Percentiles rank a stretch among this genome's conserved stretches.
These are phyloP conservation scores for Willowsia nigromaculata DNA, from an alignment of 2,888 invertebrate species.

Conservation along the genomic window DNA sequence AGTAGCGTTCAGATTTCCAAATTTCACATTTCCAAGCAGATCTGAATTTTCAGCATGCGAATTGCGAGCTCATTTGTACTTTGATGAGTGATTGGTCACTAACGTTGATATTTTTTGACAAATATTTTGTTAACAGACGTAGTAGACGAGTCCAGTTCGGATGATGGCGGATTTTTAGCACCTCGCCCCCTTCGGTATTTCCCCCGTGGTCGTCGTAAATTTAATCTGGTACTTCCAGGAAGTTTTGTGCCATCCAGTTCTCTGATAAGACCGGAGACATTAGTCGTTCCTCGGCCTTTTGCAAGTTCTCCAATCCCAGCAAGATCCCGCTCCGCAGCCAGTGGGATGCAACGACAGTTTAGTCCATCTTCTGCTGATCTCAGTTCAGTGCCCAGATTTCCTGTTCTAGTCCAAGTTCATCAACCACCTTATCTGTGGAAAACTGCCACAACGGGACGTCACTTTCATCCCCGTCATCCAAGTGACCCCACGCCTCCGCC, in stretches of 20 bases:
- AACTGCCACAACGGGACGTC: conserved; percentile 79
- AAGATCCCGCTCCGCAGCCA: conserved; percentile 76
- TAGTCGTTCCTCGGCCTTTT: conserved; percentile 76
- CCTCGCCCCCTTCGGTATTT: conserved; percentile 78
- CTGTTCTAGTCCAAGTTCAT: conserved; percentile 79
- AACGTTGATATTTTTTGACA: background rate
- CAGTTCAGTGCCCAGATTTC: conserved; percentile 78
- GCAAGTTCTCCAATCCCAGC: conserved; percentile 78
- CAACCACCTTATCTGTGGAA: conserved; percentile 78
- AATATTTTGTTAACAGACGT: conserved; percentile 73
- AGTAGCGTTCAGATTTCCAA: conserved; percentile 14
- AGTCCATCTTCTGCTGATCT: conserved; percentile 74
- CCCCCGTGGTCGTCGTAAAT: conserved; percentile 78
- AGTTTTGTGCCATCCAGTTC: conserved; percentile 78
- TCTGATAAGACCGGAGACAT: conserved; percentile 76
- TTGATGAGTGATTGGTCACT: background rate
- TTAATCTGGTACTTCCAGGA: conserved; percentile 79
- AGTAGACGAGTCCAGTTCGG: conserved; percentile 78
- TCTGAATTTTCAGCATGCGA: background rate
- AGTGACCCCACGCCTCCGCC: conserved; percentile 78
- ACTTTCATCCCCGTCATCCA: conserved; percentile 77
- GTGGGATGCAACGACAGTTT: conserved; percentile 75
- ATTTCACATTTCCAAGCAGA: conserved; percentile 44
- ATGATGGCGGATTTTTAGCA: conserved; percentile 78
- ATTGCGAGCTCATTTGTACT: background rate